Base-by-base conservation (phyloP, 2,888 invertebrate genomes). In the Agrotis exclamationis region DNA sequence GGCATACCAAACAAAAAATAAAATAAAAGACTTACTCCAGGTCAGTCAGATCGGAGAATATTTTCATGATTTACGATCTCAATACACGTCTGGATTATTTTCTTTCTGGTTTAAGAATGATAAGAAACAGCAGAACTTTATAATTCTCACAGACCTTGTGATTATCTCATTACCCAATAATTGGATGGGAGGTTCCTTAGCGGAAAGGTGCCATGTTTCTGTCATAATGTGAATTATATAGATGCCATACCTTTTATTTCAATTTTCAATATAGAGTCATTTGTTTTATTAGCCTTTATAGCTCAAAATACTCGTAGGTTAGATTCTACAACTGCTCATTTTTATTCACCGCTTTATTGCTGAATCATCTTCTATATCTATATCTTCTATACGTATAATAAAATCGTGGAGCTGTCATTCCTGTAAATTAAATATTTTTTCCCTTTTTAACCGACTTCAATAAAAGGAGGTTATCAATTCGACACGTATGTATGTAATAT, bases 1-100 rank as follows among this genome's bases (percentile, higher is more conserved):
- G n/a, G n/a, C n/a, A n/a, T n/a, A n/a, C n/a, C n/a, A n/a, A n/a
- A n/a, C n/a, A 20, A 50, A 1, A n/a, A 20, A 9, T n/a, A n/a
- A n/a, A n/a, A n/a, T n/a, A n/a, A 2, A 48, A 18, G 28, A 57
- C 77, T 72, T 51, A 72, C 72, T 68, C 45, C 20, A 76, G 24
- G 5, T 72, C 72, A 20, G 44, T 68, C 45, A 50, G 69, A 16
- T 72, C 72, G n/a, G 77, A 51, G 7, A 72, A 0, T 22, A 68
- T 0, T 47, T 68, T 72, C 70, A 72, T 77, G 33, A 45, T 56
- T 16, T 13, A 50, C 9, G 11, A 20, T 24, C 7, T 39, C 3
- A 24, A 58, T 3, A 45, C 28, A 33, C 16, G 65, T 67, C 50
- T 13, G 53, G 16, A 7, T 53, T 39, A 9, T 14, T 13, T 47